Evolutionary conservation across 92 coral and sea anemone genomes (phyloP).

Genomic region (Diadumene lineata): DNA sequence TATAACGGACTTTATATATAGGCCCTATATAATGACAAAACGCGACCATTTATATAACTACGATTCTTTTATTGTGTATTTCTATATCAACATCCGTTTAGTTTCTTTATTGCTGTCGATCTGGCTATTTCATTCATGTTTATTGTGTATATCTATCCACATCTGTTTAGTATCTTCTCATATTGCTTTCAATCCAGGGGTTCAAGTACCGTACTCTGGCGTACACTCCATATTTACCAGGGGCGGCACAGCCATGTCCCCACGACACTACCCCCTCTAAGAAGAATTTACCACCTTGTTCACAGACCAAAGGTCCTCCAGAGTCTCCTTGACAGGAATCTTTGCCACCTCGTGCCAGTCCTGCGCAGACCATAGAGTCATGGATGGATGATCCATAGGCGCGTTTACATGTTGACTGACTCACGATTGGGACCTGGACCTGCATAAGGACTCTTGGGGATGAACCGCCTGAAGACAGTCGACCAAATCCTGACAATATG

Average conservation of each 20-base stretch:
- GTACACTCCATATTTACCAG: constrained; percentile 60
- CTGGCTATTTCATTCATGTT: too few relatives aligned
- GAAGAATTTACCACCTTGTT: constrained; percentile 45
- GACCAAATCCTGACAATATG: constrained; percentile 64
- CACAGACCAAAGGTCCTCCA: constrained; percentile 77
- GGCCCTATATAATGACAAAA: too few relatives aligned
- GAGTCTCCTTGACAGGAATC: constrained; percentile 75
- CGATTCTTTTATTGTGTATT: too few relatives aligned
- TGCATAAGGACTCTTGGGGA: constrained; percentile 49
- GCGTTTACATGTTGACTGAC: constrained; percentile 34
- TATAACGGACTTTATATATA: too few relatives aligned
- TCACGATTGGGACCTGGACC: constrained; percentile 63
- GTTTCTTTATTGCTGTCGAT: too few relatives aligned
- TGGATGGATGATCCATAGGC: constrained; percentile 47
- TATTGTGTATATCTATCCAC: neutral
- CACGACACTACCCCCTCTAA: constrained; percentile 65
- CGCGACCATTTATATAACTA: too few relatives aligned
- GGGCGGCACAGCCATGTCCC: constrained; percentile 62
- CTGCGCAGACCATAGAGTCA: constrained; percentile 75
- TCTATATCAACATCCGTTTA: too few relatives aligned
- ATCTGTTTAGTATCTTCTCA: constrained; percentile 24
- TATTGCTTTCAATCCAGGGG: constrained; percentile 36
- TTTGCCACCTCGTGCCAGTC: constrained; percentile 58
- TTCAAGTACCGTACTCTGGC: constrained; percentile 50
- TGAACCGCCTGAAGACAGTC: constrained; percentile 42